Conservation (phyloP, 2,888 invertebrate genomes). For the Troides aeacus region DNA sequence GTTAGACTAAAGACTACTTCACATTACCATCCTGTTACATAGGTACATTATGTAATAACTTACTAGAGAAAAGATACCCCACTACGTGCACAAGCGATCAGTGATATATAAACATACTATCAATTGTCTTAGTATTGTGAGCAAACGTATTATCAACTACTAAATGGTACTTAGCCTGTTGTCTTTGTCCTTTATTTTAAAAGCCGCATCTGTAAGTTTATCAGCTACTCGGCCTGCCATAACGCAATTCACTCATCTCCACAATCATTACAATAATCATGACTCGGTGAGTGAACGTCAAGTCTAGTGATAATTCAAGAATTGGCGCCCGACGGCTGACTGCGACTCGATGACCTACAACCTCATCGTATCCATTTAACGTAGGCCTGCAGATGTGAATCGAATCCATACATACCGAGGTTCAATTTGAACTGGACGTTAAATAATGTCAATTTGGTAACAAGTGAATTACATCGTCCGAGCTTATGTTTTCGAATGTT, state of each 20-base stretch:
- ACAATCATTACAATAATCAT: constrained; percentile 17
- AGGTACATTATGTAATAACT: too few species aligned
- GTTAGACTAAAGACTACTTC: too few species aligned
- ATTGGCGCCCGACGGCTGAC: constrained; percentile 12
- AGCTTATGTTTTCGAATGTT: background rate
- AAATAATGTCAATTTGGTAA: constrained; percentile 8
- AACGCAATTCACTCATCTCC: constrained; percentile 9
- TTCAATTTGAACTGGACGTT: background rate
- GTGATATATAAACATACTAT: too few species aligned
- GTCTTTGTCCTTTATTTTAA: too few species aligned
- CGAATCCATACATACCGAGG: background rate
- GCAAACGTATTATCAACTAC: too few species aligned
- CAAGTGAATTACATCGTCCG: constrained; percentile 13
- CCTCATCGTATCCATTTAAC: background rate
- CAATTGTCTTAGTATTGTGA: too few species aligned
- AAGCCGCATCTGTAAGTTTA: background rate
- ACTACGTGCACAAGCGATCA: too few species aligned
- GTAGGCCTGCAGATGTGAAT: background rate
- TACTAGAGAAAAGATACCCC: too few species aligned
- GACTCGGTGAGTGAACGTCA: constrained; percentile 18
- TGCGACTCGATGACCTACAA: constrained; percentile 15
- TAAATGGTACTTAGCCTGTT: too few species aligned
- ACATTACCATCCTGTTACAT: too few species aligned
- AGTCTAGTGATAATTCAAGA: constrained; percentile 19
- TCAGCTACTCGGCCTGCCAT: background rate